Evolutionary conservation across 2,113 vertebrate genomes (phyloP).

Genomic region (Aptenodytes forsteri): DNA sequence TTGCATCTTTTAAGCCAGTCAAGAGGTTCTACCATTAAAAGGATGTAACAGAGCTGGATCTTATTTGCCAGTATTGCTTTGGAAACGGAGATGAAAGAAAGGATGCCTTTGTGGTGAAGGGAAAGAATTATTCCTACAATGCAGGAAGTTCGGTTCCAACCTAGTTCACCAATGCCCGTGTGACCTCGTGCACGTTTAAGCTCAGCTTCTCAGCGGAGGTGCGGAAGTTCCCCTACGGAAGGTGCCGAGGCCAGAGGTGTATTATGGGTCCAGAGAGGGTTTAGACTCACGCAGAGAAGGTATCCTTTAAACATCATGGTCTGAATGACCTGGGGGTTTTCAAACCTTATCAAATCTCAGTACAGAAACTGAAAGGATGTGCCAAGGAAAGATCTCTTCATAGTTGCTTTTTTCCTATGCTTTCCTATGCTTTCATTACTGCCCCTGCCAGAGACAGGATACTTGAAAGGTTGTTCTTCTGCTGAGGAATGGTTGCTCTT

Average conservation of each 20-base stretch:
- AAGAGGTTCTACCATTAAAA: not conserved
- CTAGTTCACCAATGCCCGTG: not conserved
- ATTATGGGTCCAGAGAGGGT: not conserved
- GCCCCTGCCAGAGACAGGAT: slow-evolving; percentile 15
- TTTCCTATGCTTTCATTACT: slow-evolving; percentile 34
- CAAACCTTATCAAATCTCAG: slow-evolving; percentile 9
- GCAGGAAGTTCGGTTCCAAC: slow-evolving; percentile 11
- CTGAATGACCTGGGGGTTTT: slow-evolving; percentile 17
- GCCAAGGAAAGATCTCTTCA: slow-evolving; percentile 25
- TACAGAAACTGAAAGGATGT: slow-evolving; percentile 22
- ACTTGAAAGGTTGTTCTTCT: slow-evolving; percentile 58
- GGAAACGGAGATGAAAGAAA: slow-evolving; percentile 33
- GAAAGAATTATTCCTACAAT: slow-evolving; percentile 11
- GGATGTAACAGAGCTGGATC: not conserved
- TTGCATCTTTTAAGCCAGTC: not conserved
- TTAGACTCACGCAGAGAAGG: not conserved
- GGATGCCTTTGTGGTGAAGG: slow-evolving; percentile 8
- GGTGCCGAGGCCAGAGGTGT: not conserved
- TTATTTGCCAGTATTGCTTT: slow-evolving; percentile 29
- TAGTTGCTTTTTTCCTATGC: not conserved
- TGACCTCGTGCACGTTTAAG: slow-evolving; percentile 7
- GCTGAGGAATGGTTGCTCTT: slow-evolving; percentile 35
- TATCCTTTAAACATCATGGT: slow-evolving; percentile 11
- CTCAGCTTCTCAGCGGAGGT: not conserved
- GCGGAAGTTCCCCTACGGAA: not conserved